Evolutionary conservation across 2,888 invertebrate species (phyloP).

Genomic region (Theretra japonica): DNA sequence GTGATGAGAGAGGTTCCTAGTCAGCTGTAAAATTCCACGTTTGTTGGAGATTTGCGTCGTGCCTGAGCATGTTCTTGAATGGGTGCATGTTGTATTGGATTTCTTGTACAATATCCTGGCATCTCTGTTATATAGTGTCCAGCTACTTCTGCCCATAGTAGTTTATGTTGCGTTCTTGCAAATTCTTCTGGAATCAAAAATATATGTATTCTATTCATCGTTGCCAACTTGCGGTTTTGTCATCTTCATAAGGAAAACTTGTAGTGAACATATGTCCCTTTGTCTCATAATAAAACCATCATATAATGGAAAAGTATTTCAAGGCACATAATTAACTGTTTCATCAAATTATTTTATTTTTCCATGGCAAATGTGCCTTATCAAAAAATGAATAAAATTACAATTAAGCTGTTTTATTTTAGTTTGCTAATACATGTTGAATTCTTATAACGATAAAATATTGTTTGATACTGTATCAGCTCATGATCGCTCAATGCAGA

Average conservation of each 20-base stretch:
- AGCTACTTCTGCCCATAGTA: constrained; percentile 59
- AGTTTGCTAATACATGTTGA: too few relatives aligned
- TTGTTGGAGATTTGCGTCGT: constrained; percentile 54
- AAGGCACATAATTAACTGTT: too few relatives aligned
- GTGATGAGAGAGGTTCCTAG: constrained; percentile 53
- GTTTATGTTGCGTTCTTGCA: constrained; percentile 28
- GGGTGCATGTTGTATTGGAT: constrained; percentile 55
- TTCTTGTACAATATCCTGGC: constrained; percentile 65
- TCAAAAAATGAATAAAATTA: too few relatives aligned
- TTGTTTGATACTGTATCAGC: too few relatives aligned
- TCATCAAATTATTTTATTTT: too few relatives aligned
- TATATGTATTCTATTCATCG: constrained; percentile 69
- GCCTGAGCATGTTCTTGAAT: constrained; percentile 62
- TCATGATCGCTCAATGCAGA: too few relatives aligned
- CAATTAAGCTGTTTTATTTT: too few relatives aligned
- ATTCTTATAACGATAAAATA: too few relatives aligned
- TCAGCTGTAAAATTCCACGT: constrained; percentile 55
- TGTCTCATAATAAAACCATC: background rate
- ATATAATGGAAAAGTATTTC: background rate
- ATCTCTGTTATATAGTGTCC: constrained; percentile 44
- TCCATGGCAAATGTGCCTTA: too few relatives aligned
- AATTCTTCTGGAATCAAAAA: constrained; percentile 74
- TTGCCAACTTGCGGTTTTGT: constrained; percentile 35
- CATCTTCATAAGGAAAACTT: constrained; percentile 22
- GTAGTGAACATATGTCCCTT: background rate